phyloP scores from a whole-genome alignment of 2,888 invertebrate genomes.

The Chorisops tibialis region DNA sequence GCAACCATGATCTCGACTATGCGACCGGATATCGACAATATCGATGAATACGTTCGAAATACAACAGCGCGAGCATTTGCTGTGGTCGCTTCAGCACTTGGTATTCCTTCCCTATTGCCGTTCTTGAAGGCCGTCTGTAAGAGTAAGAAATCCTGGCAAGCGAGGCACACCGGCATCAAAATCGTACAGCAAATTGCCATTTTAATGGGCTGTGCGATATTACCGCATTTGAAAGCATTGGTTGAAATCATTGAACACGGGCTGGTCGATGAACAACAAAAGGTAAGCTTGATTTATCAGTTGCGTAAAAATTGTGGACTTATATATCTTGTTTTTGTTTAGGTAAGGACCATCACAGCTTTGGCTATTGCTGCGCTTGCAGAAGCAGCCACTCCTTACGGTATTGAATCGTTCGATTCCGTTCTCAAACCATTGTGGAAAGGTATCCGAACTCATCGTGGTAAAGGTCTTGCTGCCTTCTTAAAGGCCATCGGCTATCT shows the following conservation, averaged over 20 bases:
- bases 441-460: slow-evolving; percentile 88
- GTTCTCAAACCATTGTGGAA: slow-evolving; percentile 99
- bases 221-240: slow-evolving; percentile 95
- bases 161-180: slow-evolving; percentile 96
- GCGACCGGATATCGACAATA: slow-evolving; percentile 99
- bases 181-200: slow-evolving; percentile 99
- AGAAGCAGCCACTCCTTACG: slow-evolving; percentile 98
- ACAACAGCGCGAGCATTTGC: slow-evolving; percentile 99
- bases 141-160: slow-evolving; percentile 99
- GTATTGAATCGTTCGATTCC: slow-evolving; percentile 99
- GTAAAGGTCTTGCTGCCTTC: slow-evolving; percentile 97
- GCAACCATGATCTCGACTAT: slow-evolving; percentile 99
- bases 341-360: slow-evolving; percentile 95
- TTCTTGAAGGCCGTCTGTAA: slow-evolving; percentile 98
- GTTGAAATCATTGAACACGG: slow-evolving; percentile 99
- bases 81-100: slow-evolving; percentile 98
- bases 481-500: slow-evolving; percentile 98
- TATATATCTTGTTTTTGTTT: neutral
- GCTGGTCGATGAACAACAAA: slow-evolving; percentile 97
- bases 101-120: slow-evolving; percentile 92
- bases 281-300: slow-evolving; percentile 50
- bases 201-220: slow-evolving; percentile 98
- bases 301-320: neutral
- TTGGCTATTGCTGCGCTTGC: slow-evolving; percentile 97
- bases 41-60: slow-evolving; percentile 98